Evolutionary conservation across 1,140 invertebrate species (phyloP).

Genomic region (Magallana ariakensis): DNA sequence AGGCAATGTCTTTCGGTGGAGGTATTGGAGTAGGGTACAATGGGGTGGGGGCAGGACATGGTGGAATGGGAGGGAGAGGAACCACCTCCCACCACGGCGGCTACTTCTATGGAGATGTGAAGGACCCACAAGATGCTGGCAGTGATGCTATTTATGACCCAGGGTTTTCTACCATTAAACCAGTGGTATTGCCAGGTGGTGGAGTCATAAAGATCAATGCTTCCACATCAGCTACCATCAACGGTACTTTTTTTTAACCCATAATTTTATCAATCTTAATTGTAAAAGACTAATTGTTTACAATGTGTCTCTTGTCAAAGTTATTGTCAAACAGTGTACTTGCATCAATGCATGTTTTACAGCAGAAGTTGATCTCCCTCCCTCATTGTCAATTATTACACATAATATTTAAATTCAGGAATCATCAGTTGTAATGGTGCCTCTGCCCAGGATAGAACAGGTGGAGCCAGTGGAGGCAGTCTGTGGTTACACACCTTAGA

Average conservation of each 20-base stretch:
- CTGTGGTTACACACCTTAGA: conserved; percentile 60
- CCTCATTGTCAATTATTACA: too few species aligned
- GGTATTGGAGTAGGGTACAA: conserved; percentile 56
- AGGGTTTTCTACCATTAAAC: conserved; percentile 18
- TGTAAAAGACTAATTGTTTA: too few species aligned
- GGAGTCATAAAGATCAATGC: conserved; percentile 66
- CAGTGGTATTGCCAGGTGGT: conserved; percentile 58
- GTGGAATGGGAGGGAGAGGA: conserved; percentile 69
- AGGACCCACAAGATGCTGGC: conserved; percentile 57
- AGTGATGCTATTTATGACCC: conserved; percentile 61
- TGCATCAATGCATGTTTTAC: too few species aligned
- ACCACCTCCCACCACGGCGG: conserved; percentile 51
- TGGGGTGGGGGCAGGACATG: conserved; percentile 69
- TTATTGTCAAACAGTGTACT: too few species aligned
- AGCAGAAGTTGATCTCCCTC: too few species aligned
- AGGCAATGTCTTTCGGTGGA: background rate
- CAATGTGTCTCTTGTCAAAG: too few species aligned
- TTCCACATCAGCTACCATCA: conserved; percentile 55
- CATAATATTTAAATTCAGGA: background rate
- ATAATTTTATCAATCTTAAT: too few species aligned
- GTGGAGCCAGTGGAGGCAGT: conserved; percentile 73
- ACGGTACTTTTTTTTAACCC: conserved; percentile 56
- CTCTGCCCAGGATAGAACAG: conserved; percentile 52
- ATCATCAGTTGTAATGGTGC: conserved; percentile 64
- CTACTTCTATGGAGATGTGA: conserved; percentile 64